Evolutionary conservation across 2,797 vertebrate species (phyloP).

Genomic region (Tapera naevia): DNA sequence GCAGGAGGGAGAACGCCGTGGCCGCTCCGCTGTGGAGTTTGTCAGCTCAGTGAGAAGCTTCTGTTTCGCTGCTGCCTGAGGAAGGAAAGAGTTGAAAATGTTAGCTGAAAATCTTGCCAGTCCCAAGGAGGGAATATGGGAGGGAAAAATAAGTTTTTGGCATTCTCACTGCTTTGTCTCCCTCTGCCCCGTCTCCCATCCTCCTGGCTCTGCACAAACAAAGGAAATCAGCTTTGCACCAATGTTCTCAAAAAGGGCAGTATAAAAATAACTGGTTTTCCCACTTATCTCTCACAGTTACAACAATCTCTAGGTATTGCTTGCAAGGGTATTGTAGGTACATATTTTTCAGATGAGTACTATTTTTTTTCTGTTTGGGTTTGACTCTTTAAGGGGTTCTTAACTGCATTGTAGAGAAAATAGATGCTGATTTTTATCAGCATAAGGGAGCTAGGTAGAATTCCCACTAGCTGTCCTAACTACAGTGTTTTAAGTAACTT

Average conservation of each 20-base stretch:
- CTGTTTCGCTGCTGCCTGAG: not conserved
- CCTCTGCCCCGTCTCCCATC: conserved; percentile 21
- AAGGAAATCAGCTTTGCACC: conserved; percentile 45
- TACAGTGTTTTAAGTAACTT: not conserved
- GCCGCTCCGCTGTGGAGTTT: not conserved
- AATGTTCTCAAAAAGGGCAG: not conserved
- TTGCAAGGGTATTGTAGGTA: conserved; percentile 5
- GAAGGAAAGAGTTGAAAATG: not conserved
- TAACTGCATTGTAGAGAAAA: not conserved
- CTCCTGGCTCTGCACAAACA: conserved; percentile 41
- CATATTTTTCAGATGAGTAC: conserved; percentile 9
- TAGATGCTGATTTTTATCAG: conserved; percentile 13
- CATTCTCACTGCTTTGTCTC: not conserved
- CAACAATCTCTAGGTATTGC: not conserved
- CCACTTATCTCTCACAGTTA: conserved; percentile 9
- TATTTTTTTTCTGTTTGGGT: not conserved
- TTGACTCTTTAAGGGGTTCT: not conserved
- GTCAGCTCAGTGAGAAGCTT: not conserved
- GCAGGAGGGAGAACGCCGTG: not conserved
- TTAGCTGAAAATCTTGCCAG: not conserved
- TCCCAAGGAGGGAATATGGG: not conserved
- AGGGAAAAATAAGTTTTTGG: conserved; percentile 19
- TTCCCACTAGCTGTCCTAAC: not conserved
- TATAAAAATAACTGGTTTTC: conserved; percentile 37
- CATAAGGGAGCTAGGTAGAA: not conserved